phyloP scores from a whole-genome alignment of 2,113 vertebrate genomes.

The Lepisosteus oculatus region DNA sequence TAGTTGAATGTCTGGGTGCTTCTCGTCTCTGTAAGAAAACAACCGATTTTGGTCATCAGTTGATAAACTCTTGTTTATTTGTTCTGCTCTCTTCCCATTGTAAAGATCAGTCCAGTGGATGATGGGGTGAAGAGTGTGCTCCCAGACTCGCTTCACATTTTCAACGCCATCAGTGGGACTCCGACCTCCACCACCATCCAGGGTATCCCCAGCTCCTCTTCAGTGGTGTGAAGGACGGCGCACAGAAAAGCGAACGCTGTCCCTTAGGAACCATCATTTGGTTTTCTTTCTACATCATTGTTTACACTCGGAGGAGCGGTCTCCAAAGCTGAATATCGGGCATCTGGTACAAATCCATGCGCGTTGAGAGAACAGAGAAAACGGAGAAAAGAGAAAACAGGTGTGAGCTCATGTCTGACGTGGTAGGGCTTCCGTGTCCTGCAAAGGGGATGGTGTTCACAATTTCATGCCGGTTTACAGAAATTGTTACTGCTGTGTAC shows the following conservation, averaged over 20 bases:
- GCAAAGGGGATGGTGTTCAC: background rate
- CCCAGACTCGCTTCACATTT: slow-evolving; percentile 92
- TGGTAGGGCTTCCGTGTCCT: background rate
- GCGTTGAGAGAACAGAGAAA: background rate
- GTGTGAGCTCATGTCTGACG: background rate
- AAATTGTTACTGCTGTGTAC: background rate
- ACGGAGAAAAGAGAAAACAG: background rate
- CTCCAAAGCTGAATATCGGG: slow-evolving; percentile 47
- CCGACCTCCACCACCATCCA: slow-evolving; percentile 89
- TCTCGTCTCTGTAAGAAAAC: too few species aligned
- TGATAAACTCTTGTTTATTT: background rate
- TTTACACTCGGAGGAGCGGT: slow-evolving; percentile 67
- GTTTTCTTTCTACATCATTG: slow-evolving; percentile 36
- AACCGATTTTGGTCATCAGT: too few species aligned
- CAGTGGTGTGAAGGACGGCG: slow-evolving; percentile 75
- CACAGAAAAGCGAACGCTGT: slow-evolving; percentile 13
- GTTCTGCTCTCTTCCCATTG: slow-evolving; percentile 30
- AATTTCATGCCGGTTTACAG: background rate
- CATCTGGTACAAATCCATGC: slow-evolving; percentile 29
- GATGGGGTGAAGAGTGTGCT: slow-evolving; percentile 83
- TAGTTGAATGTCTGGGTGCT: too few species aligned
- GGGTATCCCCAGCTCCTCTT: slow-evolving; percentile 90
- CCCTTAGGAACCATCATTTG: slow-evolving; percentile 17
- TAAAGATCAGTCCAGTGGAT: slow-evolving; percentile 83
- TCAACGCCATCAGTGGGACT: slow-evolving; percentile 97